Conservation (phyloP, 2,113 vertebrate genomes). For the Corydoras maculifer region DNA sequence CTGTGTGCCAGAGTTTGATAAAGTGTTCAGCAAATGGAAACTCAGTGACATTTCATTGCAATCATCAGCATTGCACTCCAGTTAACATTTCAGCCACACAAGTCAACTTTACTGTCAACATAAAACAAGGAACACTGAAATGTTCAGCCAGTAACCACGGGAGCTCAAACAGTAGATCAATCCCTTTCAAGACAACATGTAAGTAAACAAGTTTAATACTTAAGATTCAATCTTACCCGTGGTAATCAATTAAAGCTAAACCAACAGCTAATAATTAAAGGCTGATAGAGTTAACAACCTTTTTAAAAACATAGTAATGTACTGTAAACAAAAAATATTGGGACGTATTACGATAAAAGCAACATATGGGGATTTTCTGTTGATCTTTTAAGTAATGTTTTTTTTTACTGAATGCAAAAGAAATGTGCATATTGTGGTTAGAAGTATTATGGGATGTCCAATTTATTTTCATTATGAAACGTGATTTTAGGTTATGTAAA, state of each 20-base stretch:
- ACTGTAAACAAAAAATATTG: too few species aligned
- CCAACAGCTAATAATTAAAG: too few species aligned
- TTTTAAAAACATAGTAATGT: too few species aligned
- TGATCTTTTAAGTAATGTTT: too few species aligned
- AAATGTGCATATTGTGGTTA: too few species aligned
- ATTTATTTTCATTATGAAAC: too few species aligned
- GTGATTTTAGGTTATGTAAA: too few species aligned
- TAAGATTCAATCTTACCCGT: background rate
- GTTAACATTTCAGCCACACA: background rate
- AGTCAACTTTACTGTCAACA: conserved; percentile 47
- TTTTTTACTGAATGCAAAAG: too few species aligned
- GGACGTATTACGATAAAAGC: too few species aligned
- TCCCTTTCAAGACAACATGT: conserved; percentile 18
- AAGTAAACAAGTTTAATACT: conserved; percentile 20
- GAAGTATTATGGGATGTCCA: too few species aligned
- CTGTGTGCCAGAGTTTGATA: conserved; percentile 42
- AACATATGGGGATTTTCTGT: too few species aligned
- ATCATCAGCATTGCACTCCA: conserved; percentile 6
- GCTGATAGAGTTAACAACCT: too few species aligned
- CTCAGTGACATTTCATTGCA: conserved; percentile 37
- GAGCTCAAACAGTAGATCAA: conserved; percentile 25
- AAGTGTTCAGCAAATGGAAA: conserved; percentile 49
- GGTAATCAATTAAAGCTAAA: background rate
- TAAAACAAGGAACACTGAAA: background rate
- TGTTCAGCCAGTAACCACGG: conserved; percentile 51